Base-by-base conservation (phyloP, 2,797 vertebrate species). In the Leptatherina wallacei region DNA sequence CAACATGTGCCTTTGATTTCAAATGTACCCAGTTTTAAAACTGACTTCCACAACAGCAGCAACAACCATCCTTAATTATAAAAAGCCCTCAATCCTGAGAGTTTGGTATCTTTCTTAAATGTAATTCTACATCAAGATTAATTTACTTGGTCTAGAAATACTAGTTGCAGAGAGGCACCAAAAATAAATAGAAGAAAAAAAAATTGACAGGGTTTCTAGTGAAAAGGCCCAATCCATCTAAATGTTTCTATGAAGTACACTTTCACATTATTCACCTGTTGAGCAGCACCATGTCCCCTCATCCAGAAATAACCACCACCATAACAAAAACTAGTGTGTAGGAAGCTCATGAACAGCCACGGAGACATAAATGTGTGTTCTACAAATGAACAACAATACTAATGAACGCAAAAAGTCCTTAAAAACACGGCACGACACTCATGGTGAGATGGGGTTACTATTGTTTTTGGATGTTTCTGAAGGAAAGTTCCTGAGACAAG, bases 271-370 rank as follows among this genome's bases (percentile, higher is more conserved):
- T 83, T 77, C 82, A 71, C 75, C 85, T 68, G 42, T 44, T 40
- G 60, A 90, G 85, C 87, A 93, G 89, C 91, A 93, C 82, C 61
- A 55, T 76, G 65, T 69, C 86, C 89, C 86, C 78, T 75, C 72
- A 57, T 77, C 82, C 60, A 51, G 58, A 80, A 76, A 79, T 56
- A 84, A 88, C 84, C 90, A 85, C 88, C 89, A 90, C 84, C 84
- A 85, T 71, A 82, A 90, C 66, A 81, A 77, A 80, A 82, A 86
- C 61, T 0, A 69, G 61, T 56, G 76, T 87, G 79, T 75, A 79
- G 88, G 91, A 93, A 91, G 88, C 88, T 89, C 86, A 77, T 84
- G 55, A 77, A 88, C 82, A 77, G 61, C 70, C 66, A 78, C 58
- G 57, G 82, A 88, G 85, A 91, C 71, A 36, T 67, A 84, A 30